Base-by-base conservation (phyloP, 2,888 invertebrate species). In the Neocrepidodera transversa region DNA sequence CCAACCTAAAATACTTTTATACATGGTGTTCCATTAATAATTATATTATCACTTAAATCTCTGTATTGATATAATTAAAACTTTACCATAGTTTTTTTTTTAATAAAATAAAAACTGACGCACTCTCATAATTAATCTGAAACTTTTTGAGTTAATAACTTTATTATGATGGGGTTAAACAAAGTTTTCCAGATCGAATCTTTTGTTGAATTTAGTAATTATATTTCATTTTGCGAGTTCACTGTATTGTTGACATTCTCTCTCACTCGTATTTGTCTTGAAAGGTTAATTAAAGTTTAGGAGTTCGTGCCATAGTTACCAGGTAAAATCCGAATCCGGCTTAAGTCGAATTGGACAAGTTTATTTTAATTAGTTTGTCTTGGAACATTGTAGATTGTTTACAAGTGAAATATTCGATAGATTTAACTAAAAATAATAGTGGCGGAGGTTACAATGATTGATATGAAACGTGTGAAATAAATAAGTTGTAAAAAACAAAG, bases 131-230 rank as follows among this genome's bases (percentile, higher is more conserved):
- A 28, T 28, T 28, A 28, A 2, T 28, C 28, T 28, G 10, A 28
- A 28, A 28, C 28, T 28, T 28, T n/a, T n/a, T n/a, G n/a, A 10
- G 7, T 2, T 28, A 53, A 53, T 53, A 32, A 43, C 52, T 53
- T 43, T 43, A 53, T 53, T 43, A 42, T 6, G 43, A 20, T 14
- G 32, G 23, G 35, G 17, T 14, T 18, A 5, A 14, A n/a, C 13
- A 28, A 50, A 36, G 14, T 50, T 36, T 26, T 50, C 23, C 26
- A 50, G 52, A 53, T 53, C 43, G 32, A 43, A 32, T 53, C 52
- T 53, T 43, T 53, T 53, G 52, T 53, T 53, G 43, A 53, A 53
- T 43, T 53, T 53, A 36, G 52, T 53, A 53, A 53, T 53, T 53
- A 53, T 20, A 43, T 53, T 50, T 53, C 43, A 35, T 42, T 53